Conservation (phyloP, 2,888 invertebrate species). For the Schizotus pectinicornis region DNA sequence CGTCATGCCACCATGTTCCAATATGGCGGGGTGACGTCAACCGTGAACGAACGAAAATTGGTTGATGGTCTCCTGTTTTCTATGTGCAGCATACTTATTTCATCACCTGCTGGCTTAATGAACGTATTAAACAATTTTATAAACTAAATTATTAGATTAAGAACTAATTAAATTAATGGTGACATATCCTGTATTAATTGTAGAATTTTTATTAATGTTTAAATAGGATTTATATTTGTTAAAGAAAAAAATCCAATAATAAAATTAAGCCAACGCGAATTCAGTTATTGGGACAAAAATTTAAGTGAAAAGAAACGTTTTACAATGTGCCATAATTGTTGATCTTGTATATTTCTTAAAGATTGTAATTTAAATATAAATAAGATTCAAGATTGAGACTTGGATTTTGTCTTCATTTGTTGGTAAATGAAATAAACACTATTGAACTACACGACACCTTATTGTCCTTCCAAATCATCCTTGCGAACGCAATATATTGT, state of each 20-base stretch:
- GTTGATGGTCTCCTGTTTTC: background rate
- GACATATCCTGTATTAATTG: constrained; percentile 17
- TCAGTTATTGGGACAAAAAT: too few relatives aligned
- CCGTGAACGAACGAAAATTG: too few relatives aligned
- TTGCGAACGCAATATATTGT: too few relatives aligned
- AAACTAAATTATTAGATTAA: constrained; percentile 16
- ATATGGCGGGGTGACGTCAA: too few relatives aligned
- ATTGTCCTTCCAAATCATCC: too few relatives aligned
- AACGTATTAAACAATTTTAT: constrained; percentile 20
- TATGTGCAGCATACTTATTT: constrained; percentile 12
- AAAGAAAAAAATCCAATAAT: background rate
- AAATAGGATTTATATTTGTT: constrained; percentile 21
- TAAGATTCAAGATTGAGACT: constrained; percentile 9
- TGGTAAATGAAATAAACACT: constrained; percentile 19
- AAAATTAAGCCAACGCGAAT: too few relatives aligned
- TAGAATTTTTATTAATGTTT: constrained; percentile 22
- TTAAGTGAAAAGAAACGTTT: constrained; percentile 11
- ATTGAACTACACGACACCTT: constrained; percentile 3
- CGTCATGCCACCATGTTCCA: too few relatives aligned
- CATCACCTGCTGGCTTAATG: constrained; percentile 9
- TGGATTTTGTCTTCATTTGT: constrained; percentile 14
- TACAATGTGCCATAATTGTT: constrained; percentile 32
- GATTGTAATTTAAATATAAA: constrained; percentile 30
- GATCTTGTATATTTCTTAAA: constrained; percentile 27
- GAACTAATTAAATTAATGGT: constrained; percentile 24